Evolutionary conservation across 2,113 vertebrate species (phyloP), one percentile per base, ranked within the genome.

Genomic region (Mesocricetus auratus): DNA sequence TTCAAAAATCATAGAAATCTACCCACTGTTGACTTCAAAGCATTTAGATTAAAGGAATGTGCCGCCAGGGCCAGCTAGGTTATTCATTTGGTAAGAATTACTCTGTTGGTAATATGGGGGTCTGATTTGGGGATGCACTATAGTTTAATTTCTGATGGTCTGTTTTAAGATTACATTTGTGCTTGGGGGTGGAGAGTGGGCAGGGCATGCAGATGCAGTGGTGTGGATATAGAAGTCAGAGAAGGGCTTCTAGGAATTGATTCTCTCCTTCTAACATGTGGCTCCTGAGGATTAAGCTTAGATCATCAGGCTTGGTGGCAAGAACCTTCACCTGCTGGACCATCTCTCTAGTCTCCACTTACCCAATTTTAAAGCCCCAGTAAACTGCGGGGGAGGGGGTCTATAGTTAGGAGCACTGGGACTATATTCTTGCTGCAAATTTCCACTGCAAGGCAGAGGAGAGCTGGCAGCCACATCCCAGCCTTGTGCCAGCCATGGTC

Each of bases 1-100:
- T 24, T 83, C n/a, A 83, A 60, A 82, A 62, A 42, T 39, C 22
- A 39, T 13, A 82, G 79, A 39, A 36, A 60, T 60, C 36, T 42
- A 60, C 13, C 81, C 9, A 0, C 15, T 24, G 42, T 12, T 83
- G 81, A n/a, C 58, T 62, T 42, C 58, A 17, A 62, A 83, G n/a
- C 39, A 8, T 13, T 83, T n/a, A 26, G n/a, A 17, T 42, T 62
- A 42, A 26, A 83, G 58, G 58, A 3, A 42, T 17, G 24, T 0
- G 39, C 24, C 39, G 5, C n/a, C 58, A 42, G 81, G 58, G 7
- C 26, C 81, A 62, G 58, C 26, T 62, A 83, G 81, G 24, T 75
- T 86, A 73, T 86, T 62, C 64, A 90, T 74, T 96, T 92, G 75
- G 53, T 60, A 58, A 83, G 58, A 90, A n/a, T 7, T 58, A 73